Evolutionary conservation across 1,140 invertebrate genomes (phyloP), one percentile per base, ranked within the genome.

Genomic region (Copidosoma floridanum): DNA sequence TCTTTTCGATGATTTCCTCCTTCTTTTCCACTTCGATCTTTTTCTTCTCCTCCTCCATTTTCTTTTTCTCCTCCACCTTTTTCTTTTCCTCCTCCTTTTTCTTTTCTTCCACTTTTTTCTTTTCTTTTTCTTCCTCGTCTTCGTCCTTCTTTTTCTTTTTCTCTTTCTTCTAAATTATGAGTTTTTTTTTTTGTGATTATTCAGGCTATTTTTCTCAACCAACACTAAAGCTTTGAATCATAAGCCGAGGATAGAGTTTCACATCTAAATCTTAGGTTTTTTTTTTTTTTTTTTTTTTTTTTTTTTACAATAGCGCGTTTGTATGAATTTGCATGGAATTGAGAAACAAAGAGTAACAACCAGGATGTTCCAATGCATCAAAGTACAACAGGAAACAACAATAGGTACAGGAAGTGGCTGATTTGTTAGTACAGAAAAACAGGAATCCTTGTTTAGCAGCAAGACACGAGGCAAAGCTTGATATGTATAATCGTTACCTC

Each of bases 21-120:
- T 67, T 64, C 32, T 65, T 66, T 59, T 74, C 68, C 59, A 73
- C 63, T 41, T 67, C 62, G 53, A 79, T 79, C 54, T 80, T 80
- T 63, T 82, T 81, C 32, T 81, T 79, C 48, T 75, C 72, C 69
- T 74, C 81, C 70, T 84, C 76, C 16, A 81, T 70, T 24, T 65
- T 75, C 21, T 74, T 67, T 16, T 70, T 65, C 14, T 75, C 63
- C 12, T 65, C 65, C 20, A 70, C 69, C 44, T 77, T 71, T 59
- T 75, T 70, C 29, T 75, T 70, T 65, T 75, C 81, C 53, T 74
- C 72, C 55, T 74, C 65, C 26, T 72, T 66, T 16, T 69, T 54
- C 24, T 68, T 60, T 29, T 74, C 61, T 51, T 65, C 59, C 43
- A 74, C 65, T 47, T 69, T 57, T 16, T 70, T 63, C 14, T 56